These are phyloP conservation scores for Gadus chalcogrammus DNA, from an alignment of 2,113 vertebrate species.

Conservation along the genomic window DNA sequence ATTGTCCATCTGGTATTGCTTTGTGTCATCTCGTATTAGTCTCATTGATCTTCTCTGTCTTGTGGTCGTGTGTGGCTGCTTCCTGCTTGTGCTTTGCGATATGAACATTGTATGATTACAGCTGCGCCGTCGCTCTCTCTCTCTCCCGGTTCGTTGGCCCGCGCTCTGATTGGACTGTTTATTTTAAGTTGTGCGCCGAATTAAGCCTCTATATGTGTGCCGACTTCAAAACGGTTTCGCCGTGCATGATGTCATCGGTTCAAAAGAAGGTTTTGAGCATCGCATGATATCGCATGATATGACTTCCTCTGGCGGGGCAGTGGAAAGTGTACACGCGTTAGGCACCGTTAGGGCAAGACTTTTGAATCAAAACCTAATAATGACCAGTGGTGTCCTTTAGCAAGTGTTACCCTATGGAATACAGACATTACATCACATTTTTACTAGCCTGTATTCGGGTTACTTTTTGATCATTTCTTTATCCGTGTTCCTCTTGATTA, in stretches of 20 bases:
- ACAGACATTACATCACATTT: too few relatives aligned
- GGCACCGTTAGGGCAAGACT: too few relatives aligned
- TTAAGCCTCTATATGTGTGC: not conserved
- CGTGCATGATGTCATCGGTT: conserved; percentile 55
- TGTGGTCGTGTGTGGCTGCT: conserved; percentile 45
- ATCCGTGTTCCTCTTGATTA: too few relatives aligned
- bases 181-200: conserved; percentile 8
- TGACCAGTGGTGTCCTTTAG: too few relatives aligned
- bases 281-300: too few relatives aligned
- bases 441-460: too few relatives aligned
- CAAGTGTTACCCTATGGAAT: not conserved
- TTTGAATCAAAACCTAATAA: too few relatives aligned
- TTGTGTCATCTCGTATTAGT: conserved; percentile 65
- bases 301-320: too few relatives aligned
- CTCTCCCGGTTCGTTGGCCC: not conserved
- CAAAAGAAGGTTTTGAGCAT: conserved; percentile 12
- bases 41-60: conserved; percentile 54
- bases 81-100: conserved; percentile 46
- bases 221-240: not conserved
- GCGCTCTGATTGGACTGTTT: conserved; percentile 54
- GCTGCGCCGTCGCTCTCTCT: conserved; percentile 26
- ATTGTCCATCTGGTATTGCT: conserved; percentile 68
- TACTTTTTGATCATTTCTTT: too few relatives aligned
- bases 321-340: not conserved
- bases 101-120: conserved; percentile 60